Conservation (phyloP, 1,140 invertebrate species). For the Reticulitermes speratus region DNA sequence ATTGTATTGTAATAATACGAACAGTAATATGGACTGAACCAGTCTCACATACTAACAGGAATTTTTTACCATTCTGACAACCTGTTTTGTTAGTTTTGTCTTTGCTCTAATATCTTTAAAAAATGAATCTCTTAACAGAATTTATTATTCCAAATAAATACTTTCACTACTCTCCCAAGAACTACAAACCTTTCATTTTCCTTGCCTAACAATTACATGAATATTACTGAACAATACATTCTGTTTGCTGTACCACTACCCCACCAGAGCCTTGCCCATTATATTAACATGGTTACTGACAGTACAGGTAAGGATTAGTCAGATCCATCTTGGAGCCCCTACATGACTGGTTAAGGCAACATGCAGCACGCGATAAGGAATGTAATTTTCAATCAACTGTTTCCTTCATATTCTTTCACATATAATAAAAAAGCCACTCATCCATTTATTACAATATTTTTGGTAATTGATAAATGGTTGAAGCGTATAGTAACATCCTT, state of each 20-base stretch:
- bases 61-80: too few relatives aligned
- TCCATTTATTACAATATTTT: constrained; percentile 17
- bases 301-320: not conserved
- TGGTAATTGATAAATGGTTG: constrained; percentile 1
- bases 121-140: too few relatives aligned
- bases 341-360: not conserved
- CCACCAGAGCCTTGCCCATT: not conserved
- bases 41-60: too few relatives aligned
- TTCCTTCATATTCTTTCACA: not conserved
- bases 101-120: too few relatives aligned
- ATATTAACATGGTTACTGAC: not conserved
- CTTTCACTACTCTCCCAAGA: too few relatives aligned
- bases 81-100: too few relatives aligned
- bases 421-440: constrained; percentile 6
- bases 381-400: not conserved
- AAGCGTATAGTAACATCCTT: constrained; percentile 19
- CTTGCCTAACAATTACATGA: too few relatives aligned
- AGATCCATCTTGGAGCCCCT: not conserved
- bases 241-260: not conserved
- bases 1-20: too few relatives aligned
- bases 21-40: too few relatives aligned
- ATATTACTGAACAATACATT: not conserved
- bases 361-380: not conserved
- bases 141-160: too few relatives aligned
- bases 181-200: too few relatives aligned